Conservation (phyloP, 2,113 vertebrate species). For the Orthonyx spaldingii region DNA sequence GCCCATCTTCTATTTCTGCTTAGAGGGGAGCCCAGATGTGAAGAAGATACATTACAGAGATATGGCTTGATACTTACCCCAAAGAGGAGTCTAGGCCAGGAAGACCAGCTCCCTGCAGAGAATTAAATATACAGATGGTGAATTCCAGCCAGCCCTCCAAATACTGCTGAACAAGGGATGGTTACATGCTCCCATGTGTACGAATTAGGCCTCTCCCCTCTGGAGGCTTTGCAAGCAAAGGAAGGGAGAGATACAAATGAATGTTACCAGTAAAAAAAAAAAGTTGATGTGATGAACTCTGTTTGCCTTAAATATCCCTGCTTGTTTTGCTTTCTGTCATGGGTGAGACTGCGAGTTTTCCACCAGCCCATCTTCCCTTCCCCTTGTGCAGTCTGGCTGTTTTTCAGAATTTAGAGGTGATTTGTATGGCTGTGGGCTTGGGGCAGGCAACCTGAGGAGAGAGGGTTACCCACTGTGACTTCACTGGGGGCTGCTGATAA, state of each 20-base stretch:
- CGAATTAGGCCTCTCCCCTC: background rate
- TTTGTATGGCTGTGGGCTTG: background rate
- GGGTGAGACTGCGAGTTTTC: background rate
- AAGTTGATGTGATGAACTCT: background rate
- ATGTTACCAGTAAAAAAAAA: background rate
- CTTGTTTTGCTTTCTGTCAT: background rate
- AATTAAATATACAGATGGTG: conserved; percentile 11
- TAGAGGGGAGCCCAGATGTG: background rate
- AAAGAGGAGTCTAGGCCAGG: background rate
- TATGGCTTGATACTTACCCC: background rate
- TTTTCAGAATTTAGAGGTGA: background rate
- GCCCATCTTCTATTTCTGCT: background rate
- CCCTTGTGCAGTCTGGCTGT: background rate
- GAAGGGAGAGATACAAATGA: background rate
- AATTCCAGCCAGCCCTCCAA: background rate
- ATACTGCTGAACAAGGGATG: background rate
- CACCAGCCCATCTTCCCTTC: background rate
- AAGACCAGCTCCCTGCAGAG: conserved; percentile 5
- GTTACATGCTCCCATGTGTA: background rate
- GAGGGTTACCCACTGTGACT: background rate
- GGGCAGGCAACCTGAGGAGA: background rate
- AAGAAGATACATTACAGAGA: background rate
- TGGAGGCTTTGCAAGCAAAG: background rate
- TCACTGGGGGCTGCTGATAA: background rate
- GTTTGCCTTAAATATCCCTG: background rate